Conservation (phyloP, 1,140 invertebrate genomes). For the Ctenoplectra terminalis region DNA sequence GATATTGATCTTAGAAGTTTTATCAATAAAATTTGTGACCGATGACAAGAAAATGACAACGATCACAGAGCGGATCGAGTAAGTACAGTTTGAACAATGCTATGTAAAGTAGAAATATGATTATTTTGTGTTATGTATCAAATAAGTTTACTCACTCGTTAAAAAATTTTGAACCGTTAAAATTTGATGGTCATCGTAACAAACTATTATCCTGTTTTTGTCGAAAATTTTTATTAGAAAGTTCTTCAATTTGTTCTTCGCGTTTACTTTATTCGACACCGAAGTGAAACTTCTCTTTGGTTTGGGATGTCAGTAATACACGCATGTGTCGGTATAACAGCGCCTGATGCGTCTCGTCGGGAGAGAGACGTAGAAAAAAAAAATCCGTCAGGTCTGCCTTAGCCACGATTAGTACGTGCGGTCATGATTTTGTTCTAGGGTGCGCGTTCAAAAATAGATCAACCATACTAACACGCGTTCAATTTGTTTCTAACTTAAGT, state of each 20-base stretch:
- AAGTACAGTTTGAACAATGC: not conserved
- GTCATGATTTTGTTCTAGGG: conserved; percentile 58
- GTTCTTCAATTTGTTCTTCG: not conserved
- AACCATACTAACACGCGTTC: conserved; percentile 26
- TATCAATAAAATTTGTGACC: not conserved
- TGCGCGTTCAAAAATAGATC: conserved; percentile 58
- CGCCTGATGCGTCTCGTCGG: not conserved
- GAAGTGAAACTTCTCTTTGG: not conserved
- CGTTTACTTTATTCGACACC: not conserved
- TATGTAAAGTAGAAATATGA: too few species aligned
- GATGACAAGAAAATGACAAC: not conserved
- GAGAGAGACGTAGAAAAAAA: conserved; percentile 22
- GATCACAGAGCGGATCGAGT: not conserved
- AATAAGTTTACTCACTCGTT: conserved; percentile 11
- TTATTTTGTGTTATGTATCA: not conserved
- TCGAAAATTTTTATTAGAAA: not conserved
- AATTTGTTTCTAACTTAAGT: conserved; percentile 56
- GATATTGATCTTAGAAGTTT: not conserved
- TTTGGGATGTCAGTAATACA: not conserved
- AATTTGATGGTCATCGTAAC: not conserved
- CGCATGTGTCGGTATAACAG: not conserved
- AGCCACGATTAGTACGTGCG: conserved; percentile 55
- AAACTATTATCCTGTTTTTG: not conserved
- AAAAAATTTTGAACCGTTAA: not conserved
- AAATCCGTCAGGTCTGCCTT: conserved; percentile 13